A percentile compares a stretch with the other conserved stretches of the same genome.
phyloP scores from a whole-genome alignment of 1,140 invertebrate species.

The Papilio dardanus region DNA sequence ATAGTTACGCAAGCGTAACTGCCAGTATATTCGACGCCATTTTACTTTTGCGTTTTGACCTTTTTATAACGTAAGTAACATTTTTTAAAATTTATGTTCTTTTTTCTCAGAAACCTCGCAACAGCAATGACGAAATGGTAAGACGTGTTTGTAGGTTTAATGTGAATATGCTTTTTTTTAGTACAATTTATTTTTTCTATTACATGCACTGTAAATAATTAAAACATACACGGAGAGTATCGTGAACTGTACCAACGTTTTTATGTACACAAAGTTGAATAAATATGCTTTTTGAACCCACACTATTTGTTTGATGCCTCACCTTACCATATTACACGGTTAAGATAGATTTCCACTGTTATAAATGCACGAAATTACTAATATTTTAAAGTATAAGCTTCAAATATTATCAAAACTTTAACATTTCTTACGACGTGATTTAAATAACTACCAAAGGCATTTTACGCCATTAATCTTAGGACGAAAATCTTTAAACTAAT shows the following conservation, averaged over 20 bases:
- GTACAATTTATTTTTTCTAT: conserved; percentile 46
- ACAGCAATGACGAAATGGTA: conserved; percentile 49
- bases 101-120: conserved; percentile 45
- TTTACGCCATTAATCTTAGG: neutral
- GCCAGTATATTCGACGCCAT: conserved; percentile 7
- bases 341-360: conserved; percentile 46
- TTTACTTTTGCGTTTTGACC: neutral
- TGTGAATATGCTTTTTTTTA: conserved; percentile 49
- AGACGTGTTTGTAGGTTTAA: conserved; percentile 50
- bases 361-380: conserved; percentile 29
- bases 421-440: neutral
- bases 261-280: conserved; percentile 65
- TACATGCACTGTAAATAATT: conserved; percentile 55
- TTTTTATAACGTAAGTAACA: conserved; percentile 16
- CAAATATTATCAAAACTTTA: neutral
- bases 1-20: neutral
- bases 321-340: conserved; percentile 59
- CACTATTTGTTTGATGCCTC: conserved; percentile 70
- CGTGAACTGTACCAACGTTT: conserved; percentile 54
- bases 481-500: neutral
- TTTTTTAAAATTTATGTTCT: conserved; percentile 29
- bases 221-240: conserved; percentile 54
- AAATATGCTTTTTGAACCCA: conserved; percentile 68
- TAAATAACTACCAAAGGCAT: neutral
- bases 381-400: conserved; percentile 1